Base-by-base conservation (phyloP, 2,113 vertebrate genomes). In the Agapornis roseicollis region DNA sequence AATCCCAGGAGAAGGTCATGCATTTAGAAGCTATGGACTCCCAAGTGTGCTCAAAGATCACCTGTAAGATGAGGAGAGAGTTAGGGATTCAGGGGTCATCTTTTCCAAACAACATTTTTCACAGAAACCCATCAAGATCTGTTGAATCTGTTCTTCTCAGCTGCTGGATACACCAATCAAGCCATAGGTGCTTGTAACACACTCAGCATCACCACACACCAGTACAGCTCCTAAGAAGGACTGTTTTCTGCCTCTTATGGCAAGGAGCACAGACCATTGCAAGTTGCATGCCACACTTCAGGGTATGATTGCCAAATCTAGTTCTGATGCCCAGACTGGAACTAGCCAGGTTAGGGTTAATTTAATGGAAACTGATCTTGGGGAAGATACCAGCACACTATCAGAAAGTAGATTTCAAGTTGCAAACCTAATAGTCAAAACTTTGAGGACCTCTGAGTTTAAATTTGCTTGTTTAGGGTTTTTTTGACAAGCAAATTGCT, bases 21-120 rank as follows among this genome's bases (percentile, higher is more conserved):
- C 79, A 37, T 86, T 60, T 84, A 95, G 73, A 44, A 95, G 56
- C 29, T 88, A 20, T 2, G 1, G 35, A 46, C 25, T 76, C 61
- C 17, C 60, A 85, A 7, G 64, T 35, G 31, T 85, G 50, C 73
- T 82, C 88, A 90, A 68, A 46, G 80, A 24, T 97, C 86, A 94
- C 95, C 97, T 97, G 91, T 89, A 90, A 92, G 69, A 93, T 29
- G 3, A 94, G 42, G 55, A 63, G 77, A 78, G 50, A 90, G 85
- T 90, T 80, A 70, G 49, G 50, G 70, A 90, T 77, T 85, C 4
- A 3, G 52, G 47, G 41, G 17, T 73, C 27, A 11, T 74, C 56
- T 70, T 49, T 81, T 46, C 19, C 18, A 20, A 46, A 50, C 6
- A 52, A 33, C 6, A 4, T 23, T 41, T 80, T 79, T 91, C 5